Base-by-base conservation (phyloP, 2,113 vertebrate species). In the Peromyscus maniculatus region DNA sequence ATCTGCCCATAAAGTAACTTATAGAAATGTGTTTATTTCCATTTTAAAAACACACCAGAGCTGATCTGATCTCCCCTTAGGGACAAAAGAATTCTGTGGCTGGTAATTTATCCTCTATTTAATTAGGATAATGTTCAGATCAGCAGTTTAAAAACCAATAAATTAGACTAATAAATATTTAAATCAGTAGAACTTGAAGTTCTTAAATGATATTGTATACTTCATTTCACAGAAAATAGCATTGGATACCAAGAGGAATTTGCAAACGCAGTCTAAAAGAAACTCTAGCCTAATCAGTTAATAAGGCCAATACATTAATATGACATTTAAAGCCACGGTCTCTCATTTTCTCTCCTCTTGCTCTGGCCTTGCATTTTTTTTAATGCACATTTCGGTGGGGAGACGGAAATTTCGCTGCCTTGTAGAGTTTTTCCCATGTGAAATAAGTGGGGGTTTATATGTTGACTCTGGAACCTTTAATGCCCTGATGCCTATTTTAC, bases 131-230 rank as follows among this genome's bases (percentile, higher is more conserved):
- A 98, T 96, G 84, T 97, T 97, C 97, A 97, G 86, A 98, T 97
- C 96, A 97, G 97, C 96, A 96, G 94, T 97, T 98, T 98, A 98
- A 98, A 97, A 75, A 90, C 93, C 97, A 91, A 98, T 98, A 97
- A 97, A 97, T 98, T 98, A 98, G 95, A 88, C 96, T 98, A 96
- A 97, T 97, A 98, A 98, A 98, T 97, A 98, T 98, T 98, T 98
- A 98, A 98, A 95, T 98, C 96, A 91, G 94, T 95, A 94, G 96
- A 93, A 97, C 78, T 97, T 94, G 97, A 98, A 98, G 96, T 97
- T 97, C 97, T 94, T 97, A 98, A 98, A 96, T 96, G 96, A 97
- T 97, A 96, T 55, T 95, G 96, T 97, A 97, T 97, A 97, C 97
- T 94, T 97, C 98, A 98, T 97, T 98, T 98, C 98, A 92, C 93